A percentile compares a stretch with the other conserved stretches of the same genome.
Conservation (phyloP, 1,140 invertebrate genomes). For the Chionoecetes opilio region DNA sequence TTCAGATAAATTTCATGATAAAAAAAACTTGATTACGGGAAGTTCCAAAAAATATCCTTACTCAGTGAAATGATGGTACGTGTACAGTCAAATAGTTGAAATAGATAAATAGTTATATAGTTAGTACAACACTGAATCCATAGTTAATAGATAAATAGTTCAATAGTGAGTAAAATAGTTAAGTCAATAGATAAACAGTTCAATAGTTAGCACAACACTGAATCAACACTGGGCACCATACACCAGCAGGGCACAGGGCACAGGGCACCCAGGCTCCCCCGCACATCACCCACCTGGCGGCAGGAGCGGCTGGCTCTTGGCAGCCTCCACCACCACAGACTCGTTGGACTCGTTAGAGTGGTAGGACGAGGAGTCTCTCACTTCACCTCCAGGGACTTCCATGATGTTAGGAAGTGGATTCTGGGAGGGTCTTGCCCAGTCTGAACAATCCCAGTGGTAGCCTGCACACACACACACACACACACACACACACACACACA, state of each 20-base stretch:
- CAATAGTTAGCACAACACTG: too few relatives aligned
- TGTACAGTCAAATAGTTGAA: too few relatives aligned
- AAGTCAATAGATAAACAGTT: too few relatives aligned
- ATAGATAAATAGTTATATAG: too few relatives aligned
- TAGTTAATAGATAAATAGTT: too few relatives aligned
- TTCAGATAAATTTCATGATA: too few relatives aligned
- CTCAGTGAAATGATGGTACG: too few relatives aligned
- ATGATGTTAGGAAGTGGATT: slow-evolving; percentile 95
- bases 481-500: slow-evolving; percentile 63
- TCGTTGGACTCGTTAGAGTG: slow-evolving; percentile 95
- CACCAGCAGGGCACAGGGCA: background rate
- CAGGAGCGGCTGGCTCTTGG: slow-evolving; percentile 83
- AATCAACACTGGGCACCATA: too few relatives aligned
- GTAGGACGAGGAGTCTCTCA: slow-evolving; percentile 94
- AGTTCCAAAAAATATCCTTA: too few relatives aligned
- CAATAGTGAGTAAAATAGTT: too few relatives aligned
- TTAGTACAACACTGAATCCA: too few relatives aligned
- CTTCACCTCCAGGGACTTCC: slow-evolving; percentile 95
- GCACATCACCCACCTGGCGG: slow-evolving; percentile 84
- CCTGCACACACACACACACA: slow-evolving; percentile 84
- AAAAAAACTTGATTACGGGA: too few relatives aligned
- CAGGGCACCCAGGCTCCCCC: background rate
- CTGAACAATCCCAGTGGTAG: slow-evolving; percentile 98
- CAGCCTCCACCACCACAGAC: slow-evolving; percentile 85
- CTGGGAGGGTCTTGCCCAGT: slow-evolving; percentile 94